Percentiles rank a stretch among this genome's conserved stretches.
Conservation (phyloP, 2,888 invertebrate species). For the Euphydryas editha region DNA sequence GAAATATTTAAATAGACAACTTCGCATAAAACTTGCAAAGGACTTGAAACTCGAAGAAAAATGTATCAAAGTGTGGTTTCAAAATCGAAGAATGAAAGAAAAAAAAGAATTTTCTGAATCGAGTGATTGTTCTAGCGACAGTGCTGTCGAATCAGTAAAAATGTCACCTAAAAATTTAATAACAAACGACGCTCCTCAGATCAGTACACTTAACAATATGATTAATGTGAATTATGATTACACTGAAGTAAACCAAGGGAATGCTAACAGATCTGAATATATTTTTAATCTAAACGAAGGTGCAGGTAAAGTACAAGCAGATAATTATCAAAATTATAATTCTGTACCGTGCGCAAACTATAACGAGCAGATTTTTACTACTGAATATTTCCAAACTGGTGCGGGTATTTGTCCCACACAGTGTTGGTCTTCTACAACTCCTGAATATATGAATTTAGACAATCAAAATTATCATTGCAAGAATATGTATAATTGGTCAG, state of each 20-base stretch:
- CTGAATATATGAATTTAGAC: constrained; percentile 26
- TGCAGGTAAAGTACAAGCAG: not conserved
- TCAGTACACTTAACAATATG: no score
- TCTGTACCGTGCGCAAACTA: constrained; percentile 2
- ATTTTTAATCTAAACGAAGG: no score
- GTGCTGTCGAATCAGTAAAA: no score
- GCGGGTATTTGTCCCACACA: constrained; percentile 53
- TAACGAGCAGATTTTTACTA: constrained; percentile 4
- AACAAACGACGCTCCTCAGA: no score
- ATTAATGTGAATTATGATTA: no score
- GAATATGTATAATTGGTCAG: constrained; percentile 41
- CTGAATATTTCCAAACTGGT: constrained; percentile 42
- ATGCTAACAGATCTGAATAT: no score
- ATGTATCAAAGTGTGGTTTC: constrained; percentile 92
- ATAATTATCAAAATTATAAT: constrained; percentile 26
- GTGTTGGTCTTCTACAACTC: constrained; percentile 51
- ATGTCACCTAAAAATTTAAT: no score
- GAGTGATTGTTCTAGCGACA: no score
- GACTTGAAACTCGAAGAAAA: constrained; percentile 57
- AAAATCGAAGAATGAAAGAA: constrained; percentile 90
- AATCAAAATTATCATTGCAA: not conserved
- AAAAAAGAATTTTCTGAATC: constrained; percentile 81
- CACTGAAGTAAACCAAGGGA: no score
- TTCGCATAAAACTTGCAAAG: constrained; percentile 85
- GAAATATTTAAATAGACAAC: constrained; percentile 88